Evolutionary conservation across 2,113 vertebrate species (phyloP), one percentile per base, ranked within the genome.

Genomic region (Hippocampus comes): DNA sequence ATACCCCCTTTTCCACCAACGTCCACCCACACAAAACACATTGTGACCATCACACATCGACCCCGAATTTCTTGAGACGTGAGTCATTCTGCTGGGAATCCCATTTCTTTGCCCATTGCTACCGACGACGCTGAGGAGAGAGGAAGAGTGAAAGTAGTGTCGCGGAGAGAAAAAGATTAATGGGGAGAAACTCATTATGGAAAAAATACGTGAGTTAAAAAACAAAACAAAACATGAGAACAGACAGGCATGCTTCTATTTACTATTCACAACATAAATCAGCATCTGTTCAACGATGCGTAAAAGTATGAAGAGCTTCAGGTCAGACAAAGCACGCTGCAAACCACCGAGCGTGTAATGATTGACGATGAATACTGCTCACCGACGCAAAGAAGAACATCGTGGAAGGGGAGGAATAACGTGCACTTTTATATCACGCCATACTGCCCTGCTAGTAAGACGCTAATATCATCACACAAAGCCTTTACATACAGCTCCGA

Each of bases 31-130:
- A 55, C 75, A 73, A 78, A 70, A 75, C 67, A 63, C 71, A 71
- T 48, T 63, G 34, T n/a, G 61, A 65, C 21, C 41, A 7, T 65
- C 61, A 48, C n/a, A 66, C 71, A 49, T 68, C 56, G 42, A 79
- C 77, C 84, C 72, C 76, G 51, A 74, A 78, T 85, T 23, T 9
- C 80, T 70, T 0, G 49, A 78, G 48, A 27, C 0, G 67, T 91
- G 89, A 90, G 74, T 91, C 89, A 91, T 74, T 72, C 75, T 90
- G 88, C 88, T 91, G 88, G 87, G 88, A 91, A 89, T 85, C 79
- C 84, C 82, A 83, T 82, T 70, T 84, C 82, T 85, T 85, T 79
- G 71, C 75, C 63, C 73, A 83, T 90, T 86, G 86, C 83, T 83
- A 80, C 78, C 82, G 76, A 81, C 61, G 74, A 74, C 5, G 71